Conservation (phyloP, 1,140 invertebrate genomes). For the Campodea augens region DNA sequence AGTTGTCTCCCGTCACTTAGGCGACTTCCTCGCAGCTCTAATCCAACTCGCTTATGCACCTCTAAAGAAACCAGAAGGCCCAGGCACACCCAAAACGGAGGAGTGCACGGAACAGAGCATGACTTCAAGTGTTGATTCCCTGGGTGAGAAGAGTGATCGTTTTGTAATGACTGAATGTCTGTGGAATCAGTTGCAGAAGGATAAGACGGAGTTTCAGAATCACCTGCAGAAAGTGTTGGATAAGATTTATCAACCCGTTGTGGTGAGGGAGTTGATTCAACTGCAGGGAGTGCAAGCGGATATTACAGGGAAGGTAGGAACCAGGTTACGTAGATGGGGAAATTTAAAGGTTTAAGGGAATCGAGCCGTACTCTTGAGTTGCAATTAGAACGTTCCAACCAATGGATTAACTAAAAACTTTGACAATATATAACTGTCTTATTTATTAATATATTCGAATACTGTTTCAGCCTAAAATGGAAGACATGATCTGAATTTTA, state of each 20-base stretch:
- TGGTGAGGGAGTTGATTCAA: constrained; percentile 47
- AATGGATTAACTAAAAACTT: background rate
- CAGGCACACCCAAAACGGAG: background rate
- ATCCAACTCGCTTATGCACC: constrained; percentile 46
- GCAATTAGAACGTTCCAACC: background rate
- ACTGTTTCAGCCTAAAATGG: no score
- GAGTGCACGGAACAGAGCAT: constrained; percentile 15
- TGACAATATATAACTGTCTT: no score
- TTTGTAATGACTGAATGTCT: constrained; percentile 31
- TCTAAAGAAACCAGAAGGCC: constrained; percentile 31
- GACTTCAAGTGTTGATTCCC: constrained; percentile 14
- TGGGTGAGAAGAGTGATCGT: constrained; percentile 7
- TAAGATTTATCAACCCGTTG: constrained; percentile 33
- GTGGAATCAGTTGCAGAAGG: constrained; percentile 28
- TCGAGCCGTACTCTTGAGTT: no score
- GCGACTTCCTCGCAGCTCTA: constrained; percentile 37
- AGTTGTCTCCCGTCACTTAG: constrained; percentile 24
- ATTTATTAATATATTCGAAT: no score
- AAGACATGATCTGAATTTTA: background rate
- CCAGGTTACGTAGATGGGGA: background rate
- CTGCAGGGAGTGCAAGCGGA: constrained; percentile 30
- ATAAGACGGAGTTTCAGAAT: constrained; percentile 30
- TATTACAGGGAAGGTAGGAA: background rate
- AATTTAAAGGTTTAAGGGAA: no score
- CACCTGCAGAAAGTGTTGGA: constrained; percentile 31